Base-by-base conservation (phyloP, 2,797 vertebrate species). In the Gadopsis bispinosus region DNA sequence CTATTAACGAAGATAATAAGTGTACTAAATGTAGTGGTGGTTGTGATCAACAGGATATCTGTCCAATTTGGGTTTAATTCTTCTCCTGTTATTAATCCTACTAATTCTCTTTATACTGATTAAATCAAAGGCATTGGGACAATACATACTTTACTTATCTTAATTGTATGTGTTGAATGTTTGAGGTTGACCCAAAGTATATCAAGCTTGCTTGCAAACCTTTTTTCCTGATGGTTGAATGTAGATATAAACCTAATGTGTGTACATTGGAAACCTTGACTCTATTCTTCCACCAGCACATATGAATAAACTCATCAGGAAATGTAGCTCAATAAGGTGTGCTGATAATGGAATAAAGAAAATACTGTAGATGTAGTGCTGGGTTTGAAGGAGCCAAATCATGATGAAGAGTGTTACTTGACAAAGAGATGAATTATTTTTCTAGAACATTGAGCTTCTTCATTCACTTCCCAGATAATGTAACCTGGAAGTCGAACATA, bases 51-150 rank as follows among this genome's bases (percentile, higher is more conserved):
- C 3, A 37, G 41, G 35, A 47, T 48, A 43, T 72, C 19, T 50
- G n/a, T 7, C 13, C 0, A 1, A 29, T 69, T 41, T 61, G 51
- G 2, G 4, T 55, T 39, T 19, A 19, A 35, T 51, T 58, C 1
- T 13, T 62, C 63, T 48, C 4, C 55, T 47, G 10, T 43, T 35
- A 22, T 47, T 37, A 7, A 14, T 35, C 7, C 20, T 11, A 5
- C 22, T 58, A 29, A 50, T 50, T 66, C 19, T 58, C 50, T 37
- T 26, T 59, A 26, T 53, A 33, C 62, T 55, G 51, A 39, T 62
- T 16, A 31, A 55, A 55, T 62, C 31, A 68, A 45, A 67, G 14
- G 0, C 13, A 50, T 20, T 41, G 20, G 0, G 22, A 56, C 19
- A 68, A 7, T 58, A 10, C 26, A 26, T 26, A 26, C 26, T 26